phyloP scores from a whole-genome alignment of 2,888 invertebrate species.

The Timema podura region DNA sequence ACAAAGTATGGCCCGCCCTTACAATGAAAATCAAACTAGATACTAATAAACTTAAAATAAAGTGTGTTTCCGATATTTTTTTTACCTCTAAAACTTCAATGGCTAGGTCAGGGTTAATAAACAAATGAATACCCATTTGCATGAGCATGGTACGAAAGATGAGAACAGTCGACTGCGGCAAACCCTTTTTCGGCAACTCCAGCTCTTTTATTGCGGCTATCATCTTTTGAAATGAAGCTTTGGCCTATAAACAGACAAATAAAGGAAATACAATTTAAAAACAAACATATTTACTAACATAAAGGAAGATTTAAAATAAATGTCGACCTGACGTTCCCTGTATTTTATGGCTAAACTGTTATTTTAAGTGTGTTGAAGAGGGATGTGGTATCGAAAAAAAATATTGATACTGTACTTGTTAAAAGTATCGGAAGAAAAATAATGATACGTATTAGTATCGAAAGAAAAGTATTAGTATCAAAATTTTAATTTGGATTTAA shows the following conservation, averaged over 20 bases:
- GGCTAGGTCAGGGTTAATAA: slow-evolving; percentile 67
- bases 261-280: background rate
- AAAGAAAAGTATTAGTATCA: too few relatives aligned
- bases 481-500: too few relatives aligned
- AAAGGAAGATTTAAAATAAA: too few relatives aligned
- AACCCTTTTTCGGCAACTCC: slow-evolving; percentile 44
- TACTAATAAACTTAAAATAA: background rate
- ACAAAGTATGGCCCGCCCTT: background rate
- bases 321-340: too few relatives aligned
- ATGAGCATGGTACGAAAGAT: slow-evolving; percentile 68
- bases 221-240: slow-evolving; percentile 58
- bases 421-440: too few relatives aligned
- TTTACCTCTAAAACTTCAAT: slow-evolving; percentile 37
- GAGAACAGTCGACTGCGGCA: slow-evolving; percentile 49
- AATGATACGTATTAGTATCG: too few relatives aligned
- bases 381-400: too few relatives aligned
- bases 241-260: background rate
- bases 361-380: too few relatives aligned
- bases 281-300: background rate
- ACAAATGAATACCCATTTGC: slow-evolving; percentile 68
- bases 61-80: too few relatives aligned
- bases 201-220: slow-evolving; percentile 53
- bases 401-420: too few relatives aligned
- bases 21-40: background rate
- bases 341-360: too few relatives aligned